Conservation (phyloP, 2,888 invertebrate genomes). For the Anthophora plumipes region DNA sequence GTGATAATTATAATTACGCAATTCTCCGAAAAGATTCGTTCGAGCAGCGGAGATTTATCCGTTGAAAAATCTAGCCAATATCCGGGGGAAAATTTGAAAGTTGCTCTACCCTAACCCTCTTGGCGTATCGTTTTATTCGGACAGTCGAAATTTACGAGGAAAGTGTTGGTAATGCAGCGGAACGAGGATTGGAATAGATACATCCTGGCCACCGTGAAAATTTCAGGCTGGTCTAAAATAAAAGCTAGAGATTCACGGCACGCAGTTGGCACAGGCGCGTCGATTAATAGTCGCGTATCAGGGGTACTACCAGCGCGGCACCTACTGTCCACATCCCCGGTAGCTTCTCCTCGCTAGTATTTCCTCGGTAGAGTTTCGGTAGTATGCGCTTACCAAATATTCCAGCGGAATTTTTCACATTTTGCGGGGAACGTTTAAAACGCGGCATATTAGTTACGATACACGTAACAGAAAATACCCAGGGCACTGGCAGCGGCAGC, state of each 20-base stretch:
- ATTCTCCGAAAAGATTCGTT: neutral
- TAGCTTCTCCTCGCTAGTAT: too few relatives aligned
- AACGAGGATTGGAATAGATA: neutral
- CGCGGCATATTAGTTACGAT: conserved; percentile 33
- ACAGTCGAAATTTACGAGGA: neutral
- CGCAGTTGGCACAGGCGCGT: conserved; percentile 37
- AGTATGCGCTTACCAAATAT: conserved; percentile 26
- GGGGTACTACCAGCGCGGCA: neutral
- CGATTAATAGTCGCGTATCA: conserved; percentile 32
- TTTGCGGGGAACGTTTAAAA: conserved; percentile 24
- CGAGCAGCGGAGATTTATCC: neutral
- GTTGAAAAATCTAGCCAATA: too few relatives aligned
- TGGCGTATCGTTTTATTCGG: neutral
- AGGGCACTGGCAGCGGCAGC: too few relatives aligned
- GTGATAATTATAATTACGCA: conserved; percentile 37
- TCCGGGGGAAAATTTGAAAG: too few relatives aligned
- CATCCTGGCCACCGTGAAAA: conserved; percentile 16
- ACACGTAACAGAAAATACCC: conserved; percentile 29
- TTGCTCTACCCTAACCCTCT: neutral
- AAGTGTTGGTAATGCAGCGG: neutral
- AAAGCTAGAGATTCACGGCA: conserved; percentile 23
- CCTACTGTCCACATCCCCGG: neutral
- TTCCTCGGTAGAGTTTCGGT: neutral
- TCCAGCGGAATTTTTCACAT: conserved; percentile 37
- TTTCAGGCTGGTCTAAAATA: conserved; percentile 18